Evolutionary conservation across 2,797 vertebrate species (phyloP).

Genomic region (Enteromius fasciolatus): DNA sequence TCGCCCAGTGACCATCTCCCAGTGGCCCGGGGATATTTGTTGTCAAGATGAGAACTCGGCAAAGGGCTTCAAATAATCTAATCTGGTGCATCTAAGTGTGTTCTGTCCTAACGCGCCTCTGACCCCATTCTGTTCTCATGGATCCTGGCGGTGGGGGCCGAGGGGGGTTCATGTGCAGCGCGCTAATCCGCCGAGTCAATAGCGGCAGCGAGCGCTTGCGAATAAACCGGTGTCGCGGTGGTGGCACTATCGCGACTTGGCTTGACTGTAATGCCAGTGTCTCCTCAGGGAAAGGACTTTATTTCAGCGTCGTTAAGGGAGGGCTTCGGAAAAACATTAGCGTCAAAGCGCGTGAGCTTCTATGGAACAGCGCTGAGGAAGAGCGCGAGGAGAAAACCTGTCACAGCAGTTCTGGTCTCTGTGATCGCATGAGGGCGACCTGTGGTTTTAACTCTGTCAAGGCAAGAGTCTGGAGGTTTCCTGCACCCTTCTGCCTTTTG

Average conservation of each 20-base stretch:
- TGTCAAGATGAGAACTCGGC: conserved; percentile 64
- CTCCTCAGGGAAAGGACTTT: conserved; percentile 57
- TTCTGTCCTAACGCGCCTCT: conserved; percentile 62
- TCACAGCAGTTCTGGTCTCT: conserved; percentile 39
- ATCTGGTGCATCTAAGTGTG: conserved; percentile 64
- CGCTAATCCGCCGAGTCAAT: conserved; percentile 63
- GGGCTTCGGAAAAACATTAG: conserved; percentile 44
- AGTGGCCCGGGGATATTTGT: conserved; percentile 62
- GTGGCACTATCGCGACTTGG: conserved; percentile 57
- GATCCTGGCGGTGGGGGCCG: conserved; percentile 55
- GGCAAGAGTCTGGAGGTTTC: conserved; percentile 29
- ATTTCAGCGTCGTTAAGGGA: conserved; percentile 52
- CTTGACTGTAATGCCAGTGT: conserved; percentile 59
- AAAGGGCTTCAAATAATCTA: conserved; percentile 65
- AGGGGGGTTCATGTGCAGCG: conserved; percentile 39
- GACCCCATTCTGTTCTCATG: conserved; percentile 69
- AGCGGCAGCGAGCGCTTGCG: conserved; percentile 43
- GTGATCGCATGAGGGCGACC: conserved; percentile 42
- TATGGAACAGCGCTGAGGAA: conserved; percentile 32
- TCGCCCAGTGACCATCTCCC: conserved; percentile 57
- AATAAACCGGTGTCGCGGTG: conserved; percentile 60
- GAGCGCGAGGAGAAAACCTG: conserved; percentile 45
- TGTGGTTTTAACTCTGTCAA: conserved; percentile 45
- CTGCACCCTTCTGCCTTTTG: conserved; percentile 6
- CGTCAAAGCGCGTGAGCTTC: conserved; percentile 48